A percentile compares a stretch with the other conserved stretches of the same genome.
phyloP scores from a whole-genome alignment of 2,888 invertebrate species.

The Drosophila siamana region DNA sequence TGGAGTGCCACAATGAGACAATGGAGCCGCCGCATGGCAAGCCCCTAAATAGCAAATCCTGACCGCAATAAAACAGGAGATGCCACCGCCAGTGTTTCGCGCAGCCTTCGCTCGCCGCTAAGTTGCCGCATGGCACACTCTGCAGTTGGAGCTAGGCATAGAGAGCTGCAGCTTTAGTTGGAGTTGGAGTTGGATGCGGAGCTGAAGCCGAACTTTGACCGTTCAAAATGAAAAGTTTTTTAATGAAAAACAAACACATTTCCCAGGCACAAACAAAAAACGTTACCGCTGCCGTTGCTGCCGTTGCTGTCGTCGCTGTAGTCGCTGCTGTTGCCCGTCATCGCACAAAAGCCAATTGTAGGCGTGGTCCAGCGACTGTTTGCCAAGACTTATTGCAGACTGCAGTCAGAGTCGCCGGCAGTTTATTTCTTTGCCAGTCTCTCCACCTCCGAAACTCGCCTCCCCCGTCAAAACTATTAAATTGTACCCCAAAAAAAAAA shows the following conservation, averaged over 20 bases:
- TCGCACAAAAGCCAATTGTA: slow-evolving; percentile 74
- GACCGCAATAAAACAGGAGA: slow-evolving; percentile 77
- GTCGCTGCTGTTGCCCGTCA: slow-evolving; percentile 18
- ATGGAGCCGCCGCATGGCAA: slow-evolving; percentile 25
- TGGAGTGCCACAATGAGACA: slow-evolving; percentile 19
- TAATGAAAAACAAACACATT: slow-evolving; percentile 84
- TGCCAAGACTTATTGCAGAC: slow-evolving; percentile 75
- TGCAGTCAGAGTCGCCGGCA: slow-evolving; percentile 65
- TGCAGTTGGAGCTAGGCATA: slow-evolving; percentile 8
- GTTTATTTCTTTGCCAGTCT: slow-evolving; percentile 70
- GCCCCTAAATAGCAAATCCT: slow-evolving; percentile 65
- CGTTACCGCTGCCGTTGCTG: slow-evolving; percentile 9
- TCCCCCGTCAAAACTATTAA: slow-evolving; percentile 67
- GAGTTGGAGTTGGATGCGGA: too few relatives aligned
- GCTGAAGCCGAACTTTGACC: slow-evolving; percentile 70
- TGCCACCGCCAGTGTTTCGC: slow-evolving; percentile 47
- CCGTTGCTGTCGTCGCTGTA: slow-evolving; percentile 35
- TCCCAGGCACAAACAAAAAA: slow-evolving; percentile 55
- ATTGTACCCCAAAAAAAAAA: too few relatives aligned
- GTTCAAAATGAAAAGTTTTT: slow-evolving; percentile 79
- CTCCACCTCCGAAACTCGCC: not conserved
- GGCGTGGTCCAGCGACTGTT: slow-evolving; percentile 65
- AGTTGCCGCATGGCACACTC: slow-evolving; percentile 35
- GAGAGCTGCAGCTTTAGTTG: slow-evolving; percentile 3
- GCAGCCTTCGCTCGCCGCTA: slow-evolving; percentile 20